phyloP scores from a whole-genome alignment of 2,888 invertebrate species.

The Folsomia manolachei region DNA sequence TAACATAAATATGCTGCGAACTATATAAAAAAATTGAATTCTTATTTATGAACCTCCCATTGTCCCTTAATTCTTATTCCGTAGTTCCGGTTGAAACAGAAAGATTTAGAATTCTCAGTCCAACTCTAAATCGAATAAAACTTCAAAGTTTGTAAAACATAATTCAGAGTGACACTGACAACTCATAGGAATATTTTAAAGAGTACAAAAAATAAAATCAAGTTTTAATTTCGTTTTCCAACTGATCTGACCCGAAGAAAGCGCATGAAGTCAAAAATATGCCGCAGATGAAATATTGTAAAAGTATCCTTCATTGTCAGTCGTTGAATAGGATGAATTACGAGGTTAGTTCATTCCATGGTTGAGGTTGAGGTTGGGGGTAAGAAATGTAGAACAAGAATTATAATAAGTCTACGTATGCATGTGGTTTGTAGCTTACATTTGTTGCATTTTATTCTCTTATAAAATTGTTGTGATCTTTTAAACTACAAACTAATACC shows the following conservation, averaged over 20 bases:
- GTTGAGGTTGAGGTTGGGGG: neutral
- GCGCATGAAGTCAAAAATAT: neutral
- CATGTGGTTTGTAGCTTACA: too few species aligned
- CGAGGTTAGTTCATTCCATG: neutral
- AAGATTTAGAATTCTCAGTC: too few species aligned
- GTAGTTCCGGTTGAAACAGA: too few species aligned
- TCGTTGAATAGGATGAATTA: constrained; percentile 13
- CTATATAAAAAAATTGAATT: too few species aligned
- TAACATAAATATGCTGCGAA: too few species aligned
- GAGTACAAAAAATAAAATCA: too few species aligned
- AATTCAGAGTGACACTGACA: neutral
- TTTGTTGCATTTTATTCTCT: neutral
- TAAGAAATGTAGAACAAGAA: constrained; percentile 10
- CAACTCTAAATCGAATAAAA: too few species aligned
- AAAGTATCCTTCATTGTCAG: constrained; percentile 4
- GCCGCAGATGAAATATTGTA: neutral
- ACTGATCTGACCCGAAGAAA: too few species aligned
- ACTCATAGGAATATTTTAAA: too few species aligned
- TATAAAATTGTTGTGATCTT: neutral
- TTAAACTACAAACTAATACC: neutral
- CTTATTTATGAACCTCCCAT: too few species aligned
- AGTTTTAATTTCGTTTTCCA: too few species aligned
- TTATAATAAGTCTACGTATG: neutral
- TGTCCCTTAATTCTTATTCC: too few species aligned
- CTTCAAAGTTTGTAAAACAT: neutral